phyloP scores from a whole-genome alignment of 2,797 vertebrate species.

The Chromis chromis region DNA sequence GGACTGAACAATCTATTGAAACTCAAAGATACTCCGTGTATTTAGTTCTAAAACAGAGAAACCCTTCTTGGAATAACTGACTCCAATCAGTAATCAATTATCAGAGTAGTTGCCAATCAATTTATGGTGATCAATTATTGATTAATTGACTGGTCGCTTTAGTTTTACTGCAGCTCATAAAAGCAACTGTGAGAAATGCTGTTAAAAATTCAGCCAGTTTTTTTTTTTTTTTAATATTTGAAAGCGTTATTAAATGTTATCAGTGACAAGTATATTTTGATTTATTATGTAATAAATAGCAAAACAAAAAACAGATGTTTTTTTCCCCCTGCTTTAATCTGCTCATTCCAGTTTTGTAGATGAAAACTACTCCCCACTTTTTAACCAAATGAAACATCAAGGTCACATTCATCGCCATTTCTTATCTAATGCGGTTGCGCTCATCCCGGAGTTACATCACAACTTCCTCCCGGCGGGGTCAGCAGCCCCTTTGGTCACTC shows the following conservation, averaged over 20 bases:
- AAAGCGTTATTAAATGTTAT: neutral
- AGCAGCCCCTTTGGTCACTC: constrained; percentile 41
- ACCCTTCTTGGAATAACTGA: too few species aligned
- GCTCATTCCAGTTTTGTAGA: neutral
- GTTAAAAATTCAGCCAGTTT: neutral
- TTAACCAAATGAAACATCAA: constrained; percentile 31
- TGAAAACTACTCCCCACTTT: constrained; percentile 1
- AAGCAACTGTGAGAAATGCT: neutral
- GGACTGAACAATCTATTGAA: neutral
- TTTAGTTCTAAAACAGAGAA: neutral
- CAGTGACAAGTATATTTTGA: neutral
- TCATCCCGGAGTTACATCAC: constrained; percentile 65
- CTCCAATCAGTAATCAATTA: neutral
- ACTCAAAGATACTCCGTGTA: neutral
- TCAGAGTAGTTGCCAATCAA: neutral
- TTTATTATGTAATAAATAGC: neutral
- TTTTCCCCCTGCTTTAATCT: constrained; percentile 15
- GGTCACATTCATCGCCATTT: constrained; percentile 25
- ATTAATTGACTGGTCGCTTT: neutral
- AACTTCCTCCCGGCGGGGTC: constrained; percentile 62
- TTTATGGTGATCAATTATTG: neutral
- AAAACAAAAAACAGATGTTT: neutral
- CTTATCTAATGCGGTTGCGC: constrained; percentile 46
- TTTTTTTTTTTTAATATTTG: too few species aligned
- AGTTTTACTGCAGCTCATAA: neutral